Conservation (phyloP, 2,113 vertebrate genomes). For the Eurypyga helias region DNA sequence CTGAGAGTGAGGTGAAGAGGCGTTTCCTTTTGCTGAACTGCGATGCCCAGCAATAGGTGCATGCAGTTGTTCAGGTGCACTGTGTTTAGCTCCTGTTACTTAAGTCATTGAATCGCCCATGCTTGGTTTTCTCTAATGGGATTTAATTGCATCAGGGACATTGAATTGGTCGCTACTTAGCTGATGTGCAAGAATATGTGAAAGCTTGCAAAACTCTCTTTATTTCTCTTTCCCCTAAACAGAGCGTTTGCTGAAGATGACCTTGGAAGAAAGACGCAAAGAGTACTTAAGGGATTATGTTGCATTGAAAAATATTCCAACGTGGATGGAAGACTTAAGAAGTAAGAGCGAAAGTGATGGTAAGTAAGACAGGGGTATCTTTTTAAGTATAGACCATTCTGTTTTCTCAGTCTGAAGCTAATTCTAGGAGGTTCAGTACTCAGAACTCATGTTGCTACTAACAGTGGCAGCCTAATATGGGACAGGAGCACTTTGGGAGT, state of each 20-base stretch:
- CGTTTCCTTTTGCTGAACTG: neutral
- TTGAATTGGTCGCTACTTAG: neutral
- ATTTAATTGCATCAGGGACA: neutral
- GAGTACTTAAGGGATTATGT: conserved; percentile 85
- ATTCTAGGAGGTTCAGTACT: neutral
- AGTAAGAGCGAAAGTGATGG: conserved; percentile 74
- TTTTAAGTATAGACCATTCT: neutral
- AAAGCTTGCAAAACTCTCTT: neutral
- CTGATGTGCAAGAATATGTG: neutral
- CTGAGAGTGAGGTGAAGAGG: neutral
- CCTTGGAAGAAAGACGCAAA: conserved; percentile 90
- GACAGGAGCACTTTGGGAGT: accelerated
- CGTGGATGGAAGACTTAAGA: conserved; percentile 85
- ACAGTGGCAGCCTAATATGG: neutral
- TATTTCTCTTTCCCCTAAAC: neutral
- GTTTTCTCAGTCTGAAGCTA: neutral
- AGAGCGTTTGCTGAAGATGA: conserved; percentile 91
- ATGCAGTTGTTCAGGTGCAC: neutral
- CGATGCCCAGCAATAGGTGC: neutral
- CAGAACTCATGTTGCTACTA: neutral
- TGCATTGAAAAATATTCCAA: conserved; percentile 83
- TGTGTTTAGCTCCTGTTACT: neutral
- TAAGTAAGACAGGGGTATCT: conserved; percentile 45
- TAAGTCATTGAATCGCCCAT: neutral
- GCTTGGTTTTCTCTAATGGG: neutral